Evolutionary conservation across 2,888 invertebrate species (phyloP), one percentile per base, ranked within the genome.

Genomic region (Branchinecta sandiegonensis): DNA sequence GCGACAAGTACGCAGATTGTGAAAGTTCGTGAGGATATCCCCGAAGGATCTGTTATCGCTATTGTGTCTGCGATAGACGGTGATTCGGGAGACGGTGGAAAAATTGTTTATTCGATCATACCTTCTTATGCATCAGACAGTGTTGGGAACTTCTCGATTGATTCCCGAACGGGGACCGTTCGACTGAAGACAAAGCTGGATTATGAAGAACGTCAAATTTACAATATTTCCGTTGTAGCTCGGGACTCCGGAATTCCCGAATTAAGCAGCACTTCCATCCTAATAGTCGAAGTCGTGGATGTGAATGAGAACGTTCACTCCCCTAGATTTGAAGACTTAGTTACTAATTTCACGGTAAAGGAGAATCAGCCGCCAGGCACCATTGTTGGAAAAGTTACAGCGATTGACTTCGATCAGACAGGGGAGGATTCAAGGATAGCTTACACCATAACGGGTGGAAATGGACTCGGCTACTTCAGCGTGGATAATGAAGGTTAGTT

Each of bases 251-350:
- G 94, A 0, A 85, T 84, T 69, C 93, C 92, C 1, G 82, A 89
- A 7, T 80, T 93, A 71, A 85, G 86, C 71, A 84, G 91, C 1
- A 88, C 89, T 75, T 87, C 90, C 70, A 84, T 86, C 70, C 84
- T 96, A 48, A 75, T 79, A 67, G 84, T 96, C 68, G 91, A 94
- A 79, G 84, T 92, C 71, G 87, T 90, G 73, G 95, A 96, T 80
- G 94, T 95, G 17, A 93, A 96, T 80, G 95, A 95, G 80, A 95
- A 95, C 79, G 81, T 86, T 69, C 85, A 86, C 78, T 82, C 91
- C 68, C 94, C 95, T 1, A 81, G 82, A 72, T 95, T 95, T 78
- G 83, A 83, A 68, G 90, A 89, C 77, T 88, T 87, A 75, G 90
- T 91, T 72, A 80, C 88, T 71, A 79, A 83, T 71, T 89, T 88